Conservation (phyloP, 2,113 vertebrate species). For the Syrrhaptes paradoxus region DNA sequence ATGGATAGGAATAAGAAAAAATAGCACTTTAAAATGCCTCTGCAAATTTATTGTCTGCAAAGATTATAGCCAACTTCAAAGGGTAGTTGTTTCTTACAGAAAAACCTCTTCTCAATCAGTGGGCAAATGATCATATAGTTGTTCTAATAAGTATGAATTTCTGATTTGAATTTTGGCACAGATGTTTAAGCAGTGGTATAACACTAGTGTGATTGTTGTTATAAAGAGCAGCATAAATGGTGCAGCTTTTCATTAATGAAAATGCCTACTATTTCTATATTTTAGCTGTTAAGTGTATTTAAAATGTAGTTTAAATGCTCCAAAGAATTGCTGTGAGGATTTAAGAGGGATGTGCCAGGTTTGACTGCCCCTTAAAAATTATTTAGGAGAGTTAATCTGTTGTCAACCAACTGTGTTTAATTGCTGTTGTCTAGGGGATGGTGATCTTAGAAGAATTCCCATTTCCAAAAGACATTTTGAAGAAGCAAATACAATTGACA, state of each 20-base stretch:
- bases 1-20: neutral
- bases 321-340: neutral
- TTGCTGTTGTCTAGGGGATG: slow-evolving; percentile 80
- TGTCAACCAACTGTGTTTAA: slow-evolving; percentile 65
- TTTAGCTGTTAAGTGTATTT: neutral
- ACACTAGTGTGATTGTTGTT: neutral
- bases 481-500: slow-evolving; percentile 81
- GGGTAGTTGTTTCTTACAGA: neutral
- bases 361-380: slow-evolving; percentile 17
- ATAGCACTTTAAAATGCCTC: neutral
- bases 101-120: neutral
- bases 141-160: neutral
- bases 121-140: neutral
- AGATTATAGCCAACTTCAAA: neutral
- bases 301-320: neutral
- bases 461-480: slow-evolving; percentile 82
- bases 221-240: neutral
- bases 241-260: neutral
- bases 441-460: slow-evolving; percentile 87
- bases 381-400: slow-evolving; percentile 48
- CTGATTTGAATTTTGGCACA: slow-evolving; percentile 18
- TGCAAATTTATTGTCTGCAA: neutral
- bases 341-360: neutral
- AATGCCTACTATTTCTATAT: neutral
- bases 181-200: neutral